These are phyloP conservation scores for Forpus xanthops DNA, from an alignment of 2,797 vertebrate genomes.

Conservation along the genomic window DNA sequence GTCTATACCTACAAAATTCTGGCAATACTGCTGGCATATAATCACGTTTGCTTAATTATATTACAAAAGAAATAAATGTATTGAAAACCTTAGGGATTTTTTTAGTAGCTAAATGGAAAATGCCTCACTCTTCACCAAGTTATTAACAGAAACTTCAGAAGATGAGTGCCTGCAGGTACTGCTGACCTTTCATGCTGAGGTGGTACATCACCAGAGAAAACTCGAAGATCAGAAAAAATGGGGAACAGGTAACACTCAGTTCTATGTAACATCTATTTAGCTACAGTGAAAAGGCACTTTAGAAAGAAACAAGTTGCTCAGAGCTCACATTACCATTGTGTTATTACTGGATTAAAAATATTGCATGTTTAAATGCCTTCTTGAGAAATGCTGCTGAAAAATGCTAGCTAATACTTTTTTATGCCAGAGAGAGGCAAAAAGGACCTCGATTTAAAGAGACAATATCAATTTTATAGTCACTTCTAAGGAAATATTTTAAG, in stretches of 20 bases:
- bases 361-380: background rate
- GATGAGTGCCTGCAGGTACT: background rate
- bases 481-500: background rate
- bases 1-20: background rate
- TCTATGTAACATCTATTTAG: background rate
- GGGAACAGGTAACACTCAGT: background rate
- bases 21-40: background rate
- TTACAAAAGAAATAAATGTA: background rate
- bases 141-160: background rate
- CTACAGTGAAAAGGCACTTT: background rate
- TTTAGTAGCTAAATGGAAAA: slow-evolving; percentile 31
- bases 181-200: slow-evolving; percentile 2
- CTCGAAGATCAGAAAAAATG: background rate
- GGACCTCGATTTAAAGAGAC: background rate
- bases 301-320: background rate
- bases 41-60: background rate
- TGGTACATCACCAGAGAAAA: background rate
- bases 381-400: background rate
- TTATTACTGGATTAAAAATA: background rate
- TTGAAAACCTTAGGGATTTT: background rate
- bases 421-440: background rate
- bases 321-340: background rate
- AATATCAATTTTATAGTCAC: background rate
- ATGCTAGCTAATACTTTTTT: background rate
- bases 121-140: background rate